Evolutionary conservation across 2,888 invertebrate genomes (phyloP).

Genomic region (Altica lythri): DNA sequence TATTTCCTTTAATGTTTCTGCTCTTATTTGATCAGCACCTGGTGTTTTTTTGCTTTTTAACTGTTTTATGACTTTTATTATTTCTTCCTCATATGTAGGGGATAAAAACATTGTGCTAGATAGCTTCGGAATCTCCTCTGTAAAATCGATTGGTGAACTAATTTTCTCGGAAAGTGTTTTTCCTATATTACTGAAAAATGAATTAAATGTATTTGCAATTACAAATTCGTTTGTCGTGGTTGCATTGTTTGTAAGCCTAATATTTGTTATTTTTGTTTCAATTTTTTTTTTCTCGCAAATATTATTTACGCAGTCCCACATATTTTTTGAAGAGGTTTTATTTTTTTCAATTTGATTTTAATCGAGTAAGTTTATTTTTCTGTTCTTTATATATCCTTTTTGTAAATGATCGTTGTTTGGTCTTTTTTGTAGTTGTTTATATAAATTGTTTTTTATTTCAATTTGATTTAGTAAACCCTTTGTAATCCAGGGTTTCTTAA

Average conservation of each 20-base stretch:
- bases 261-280: not conserved
- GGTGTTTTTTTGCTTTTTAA: too few relatives aligned
- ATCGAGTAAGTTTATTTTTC: not conserved
- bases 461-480: not conserved
- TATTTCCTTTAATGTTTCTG: not conserved
- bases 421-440: not conserved
- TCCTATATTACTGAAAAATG: not conserved
- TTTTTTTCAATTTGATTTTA: not conserved
- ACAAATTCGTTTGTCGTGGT: not conserved
- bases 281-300: not conserved
- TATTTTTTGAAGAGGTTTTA: not conserved
- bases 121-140: not conserved
- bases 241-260: not conserved
- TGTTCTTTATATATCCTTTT: not conserved
- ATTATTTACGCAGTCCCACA: not conserved
- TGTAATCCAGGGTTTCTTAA: not conserved
- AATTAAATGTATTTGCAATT: not conserved
- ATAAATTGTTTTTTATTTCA: not conserved
- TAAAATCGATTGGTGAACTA: not conserved
- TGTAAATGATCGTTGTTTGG: not conserved
- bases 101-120: not conserved
- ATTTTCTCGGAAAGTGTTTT: not conserved
- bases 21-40: not conserved
- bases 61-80: too few relatives aligned
- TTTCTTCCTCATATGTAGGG: not conserved